A percentile compares a stretch with the other conserved stretches of the same genome.
Evolutionary conservation across 2,888 invertebrate genomes (phyloP).

Genomic region (Octonoba sinensis): DNA sequence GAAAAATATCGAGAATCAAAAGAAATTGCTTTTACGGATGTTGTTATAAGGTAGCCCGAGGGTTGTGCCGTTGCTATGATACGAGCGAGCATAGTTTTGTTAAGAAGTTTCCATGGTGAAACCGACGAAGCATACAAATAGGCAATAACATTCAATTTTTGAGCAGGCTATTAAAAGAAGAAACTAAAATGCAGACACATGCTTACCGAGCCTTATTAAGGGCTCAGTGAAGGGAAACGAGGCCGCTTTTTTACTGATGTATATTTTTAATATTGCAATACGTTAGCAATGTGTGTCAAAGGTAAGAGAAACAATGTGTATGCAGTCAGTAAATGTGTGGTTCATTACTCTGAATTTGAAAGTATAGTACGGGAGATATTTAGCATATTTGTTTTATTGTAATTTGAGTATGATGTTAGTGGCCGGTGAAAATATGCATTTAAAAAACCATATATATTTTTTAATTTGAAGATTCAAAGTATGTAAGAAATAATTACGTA

Average conservation of each 20-base stretch:
- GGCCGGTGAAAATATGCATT: no score
- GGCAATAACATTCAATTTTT: not conserved
- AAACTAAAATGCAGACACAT: not conserved
- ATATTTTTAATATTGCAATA: not conserved
- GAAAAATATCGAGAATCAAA: no score
- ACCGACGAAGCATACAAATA: slow-evolving; percentile 4
- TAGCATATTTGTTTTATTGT: no score
- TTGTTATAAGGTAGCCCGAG: slow-evolving; percentile 9
- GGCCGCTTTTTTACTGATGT: not conserved
- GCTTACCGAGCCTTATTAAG: not conserved
- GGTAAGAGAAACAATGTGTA: no score
- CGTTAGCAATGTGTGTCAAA: no score
- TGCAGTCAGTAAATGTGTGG: no score
- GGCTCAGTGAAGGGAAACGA: slow-evolving; percentile 3
- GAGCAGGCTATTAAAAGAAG: not conserved
- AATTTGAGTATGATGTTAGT: no score
- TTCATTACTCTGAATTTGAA: no score
- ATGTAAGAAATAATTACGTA: no score
- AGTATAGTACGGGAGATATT: no score
- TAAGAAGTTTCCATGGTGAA: slow-evolving; percentile 41
- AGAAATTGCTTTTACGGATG: not conserved
- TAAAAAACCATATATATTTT: no score
- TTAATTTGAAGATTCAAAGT: no score
- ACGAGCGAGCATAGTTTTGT: slow-evolving; percentile 19
- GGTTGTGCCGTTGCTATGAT: slow-evolving; percentile 33